Conservation (phyloP, 2,888 invertebrate species). For the Chydorus sphaericus region DNA sequence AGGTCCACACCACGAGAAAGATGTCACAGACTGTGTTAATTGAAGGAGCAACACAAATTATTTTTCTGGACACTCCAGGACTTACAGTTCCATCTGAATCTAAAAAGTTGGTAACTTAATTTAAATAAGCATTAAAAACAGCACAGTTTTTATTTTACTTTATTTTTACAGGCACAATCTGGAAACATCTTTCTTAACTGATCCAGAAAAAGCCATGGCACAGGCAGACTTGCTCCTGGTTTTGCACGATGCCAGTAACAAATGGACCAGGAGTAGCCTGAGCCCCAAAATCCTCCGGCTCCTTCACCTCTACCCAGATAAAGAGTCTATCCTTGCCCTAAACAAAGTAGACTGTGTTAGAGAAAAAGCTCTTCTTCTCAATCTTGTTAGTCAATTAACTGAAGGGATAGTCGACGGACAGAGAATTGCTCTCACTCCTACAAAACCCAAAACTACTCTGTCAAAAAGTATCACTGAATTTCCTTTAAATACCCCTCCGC, state of each 20-base stretch:
- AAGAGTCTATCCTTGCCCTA: slow-evolving; percentile 54
- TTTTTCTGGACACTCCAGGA: slow-evolving; percentile 90
- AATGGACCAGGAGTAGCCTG: slow-evolving; percentile 48
- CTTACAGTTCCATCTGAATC: slow-evolving; percentile 53
- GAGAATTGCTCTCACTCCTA: background rate
- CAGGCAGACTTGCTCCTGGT: slow-evolving; percentile 70
- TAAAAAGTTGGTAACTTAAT: slow-evolving; percentile 38
- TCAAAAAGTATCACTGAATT: background rate
- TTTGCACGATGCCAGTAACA: slow-evolving; percentile 66
- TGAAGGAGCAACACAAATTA: slow-evolving; percentile 63
- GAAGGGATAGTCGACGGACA: slow-evolving; percentile 25
- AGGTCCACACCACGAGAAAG: slow-evolving; percentile 77
- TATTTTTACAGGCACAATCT: slow-evolving; percentile 39
- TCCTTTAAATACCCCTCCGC: background rate
- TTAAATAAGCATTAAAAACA: slow-evolving; percentile 5
- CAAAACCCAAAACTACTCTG: background rate
- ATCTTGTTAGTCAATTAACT: slow-evolving; percentile 27
- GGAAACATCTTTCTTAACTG: slow-evolving; percentile 40
- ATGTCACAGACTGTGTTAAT: slow-evolving; percentile 56
- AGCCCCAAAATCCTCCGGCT: slow-evolving; percentile 53
- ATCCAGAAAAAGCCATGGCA: slow-evolving; percentile 42
- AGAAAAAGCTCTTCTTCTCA: slow-evolving; percentile 27
- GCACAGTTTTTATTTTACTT: slow-evolving; percentile 25
- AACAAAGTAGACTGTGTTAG: slow-evolving; percentile 56
- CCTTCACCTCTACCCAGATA: slow-evolving; percentile 42